Evolutionary conservation across 2,113 vertebrate species (phyloP), one percentile per base, ranked within the genome.

Genomic region (Tylochromis polylepis): DNA sequence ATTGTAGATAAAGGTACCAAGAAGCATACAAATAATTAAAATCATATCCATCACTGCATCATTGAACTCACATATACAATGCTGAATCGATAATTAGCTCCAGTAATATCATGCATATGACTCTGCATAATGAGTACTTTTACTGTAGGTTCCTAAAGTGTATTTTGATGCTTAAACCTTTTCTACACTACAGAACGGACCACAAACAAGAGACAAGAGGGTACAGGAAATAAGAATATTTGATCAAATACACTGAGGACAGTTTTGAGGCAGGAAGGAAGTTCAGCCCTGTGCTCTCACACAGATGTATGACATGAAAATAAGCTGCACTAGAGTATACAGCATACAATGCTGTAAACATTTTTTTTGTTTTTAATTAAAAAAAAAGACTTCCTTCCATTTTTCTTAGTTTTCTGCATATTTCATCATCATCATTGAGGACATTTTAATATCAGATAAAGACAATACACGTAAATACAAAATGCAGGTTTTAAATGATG

Each of bases 351-450:
- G n/a, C n/a, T n/a, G n/a, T n/a, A n/a, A n/a, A n/a, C n/a, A n/a
- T n/a, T n/a, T n/a, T n/a, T n/a, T n/a, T n/a, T n/a, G n/a, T n/a
- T n/a, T n/a, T n/a, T n/a, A n/a, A n/a, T n/a, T n/a, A n/a, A n/a
- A n/a, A n/a, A n/a, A 58, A 58, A 22, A 59, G 24, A 3, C 27
- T 59, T 2, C 57, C 57, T 29, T 59, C 0, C 2, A 9, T 29
- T 29, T 16, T 59, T 59, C 57, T 29, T 59, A 59, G 57, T 59
- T 29, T 59, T 16, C 57, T 59, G 57, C 29, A 59, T 29, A 59
- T 16, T 1, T 58, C 57, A 0, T 58, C 56, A 0, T 58, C 56
- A 0, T 57, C 12, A 58, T 58, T 12, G 8, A 58, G 56, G 27
- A 27, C 56, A 58, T 58, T 27, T 15, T 16, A 59, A 59, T 59